phyloP scores from a whole-genome alignment of 2,888 invertebrate species.

The Auanema freiburgensis region DNA sequence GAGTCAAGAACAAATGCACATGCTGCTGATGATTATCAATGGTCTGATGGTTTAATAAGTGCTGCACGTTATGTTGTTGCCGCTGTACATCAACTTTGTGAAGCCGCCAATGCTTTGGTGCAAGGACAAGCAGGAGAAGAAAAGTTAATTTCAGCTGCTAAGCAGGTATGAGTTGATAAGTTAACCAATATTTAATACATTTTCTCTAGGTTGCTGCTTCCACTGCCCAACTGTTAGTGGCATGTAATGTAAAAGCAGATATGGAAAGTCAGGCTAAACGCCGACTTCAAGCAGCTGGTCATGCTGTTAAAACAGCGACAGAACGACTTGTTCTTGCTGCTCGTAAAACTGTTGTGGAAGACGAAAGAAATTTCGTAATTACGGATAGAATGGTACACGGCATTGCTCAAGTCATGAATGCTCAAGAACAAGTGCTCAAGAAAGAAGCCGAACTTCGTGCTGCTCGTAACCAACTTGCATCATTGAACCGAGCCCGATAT shows the following conservation, averaged over 20 bases:
- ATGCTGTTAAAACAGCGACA: conserved; percentile 76
- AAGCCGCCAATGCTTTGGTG: conserved; percentile 94
- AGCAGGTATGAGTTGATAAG: conserved; percentile 67
- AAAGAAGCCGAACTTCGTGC: conserved; percentile 86
- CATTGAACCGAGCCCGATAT: conserved; percentile 90
- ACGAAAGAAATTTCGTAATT: conserved; percentile 85
- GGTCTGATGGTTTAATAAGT: conserved; percentile 65
- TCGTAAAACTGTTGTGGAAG: conserved; percentile 73
- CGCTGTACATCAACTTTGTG: conserved; percentile 93
- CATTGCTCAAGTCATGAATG: conserved; percentile 64
- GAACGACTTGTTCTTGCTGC: conserved; percentile 95
- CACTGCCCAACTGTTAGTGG: conserved; percentile 93
- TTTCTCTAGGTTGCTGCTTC: conserved; percentile 80
- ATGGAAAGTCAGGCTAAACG: conserved; percentile 90
- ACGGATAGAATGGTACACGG: conserved; percentile 83
- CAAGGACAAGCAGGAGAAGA: conserved; percentile 75
- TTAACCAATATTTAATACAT: neutral
- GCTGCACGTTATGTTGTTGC: conserved; percentile 85
- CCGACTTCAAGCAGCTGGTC: conserved; percentile 72
- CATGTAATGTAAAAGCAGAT: conserved; percentile 98
- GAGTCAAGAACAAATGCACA: conserved; percentile 15
- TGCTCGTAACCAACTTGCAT: conserved; percentile 84
- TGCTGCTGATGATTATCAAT: conserved; percentile 47
- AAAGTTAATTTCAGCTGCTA: conserved; percentile 90
- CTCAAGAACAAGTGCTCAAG: conserved; percentile 76